Percentiles rank a stretch among this genome's conserved stretches.
phyloP scores from a whole-genome alignment of 2,113 vertebrate species.

The Aepyceros melampus region DNA sequence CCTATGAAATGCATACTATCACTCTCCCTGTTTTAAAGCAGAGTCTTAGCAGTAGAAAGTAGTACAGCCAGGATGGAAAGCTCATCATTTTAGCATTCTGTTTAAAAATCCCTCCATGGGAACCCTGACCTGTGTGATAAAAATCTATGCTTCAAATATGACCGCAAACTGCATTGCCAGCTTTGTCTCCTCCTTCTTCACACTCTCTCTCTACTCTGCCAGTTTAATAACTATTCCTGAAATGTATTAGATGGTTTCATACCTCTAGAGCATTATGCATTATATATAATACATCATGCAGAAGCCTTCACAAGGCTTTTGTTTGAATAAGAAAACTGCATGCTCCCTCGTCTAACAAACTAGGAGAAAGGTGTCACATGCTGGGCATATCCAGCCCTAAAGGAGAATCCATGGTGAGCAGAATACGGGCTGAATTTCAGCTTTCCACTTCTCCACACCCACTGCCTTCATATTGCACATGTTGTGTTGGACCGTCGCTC shows the following conservation, averaged over 20 bases:
- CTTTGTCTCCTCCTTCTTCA: neutral
- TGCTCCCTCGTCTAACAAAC: neutral
- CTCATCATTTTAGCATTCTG: neutral
- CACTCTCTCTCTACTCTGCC: neutral
- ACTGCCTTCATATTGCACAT: neutral
- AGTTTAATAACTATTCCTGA: neutral
- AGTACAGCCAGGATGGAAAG: neutral
- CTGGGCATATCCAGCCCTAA: neutral
- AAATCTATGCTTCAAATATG: neutral
- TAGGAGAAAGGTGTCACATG: neutral
- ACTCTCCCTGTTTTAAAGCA: neutral
- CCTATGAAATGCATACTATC: neutral
- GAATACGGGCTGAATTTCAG: neutral
- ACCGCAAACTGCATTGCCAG: neutral
- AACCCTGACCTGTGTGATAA: neutral
- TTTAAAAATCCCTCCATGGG: neutral
- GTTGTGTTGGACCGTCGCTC: neutral
- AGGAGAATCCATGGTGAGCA: neutral
- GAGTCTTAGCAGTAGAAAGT: neutral
- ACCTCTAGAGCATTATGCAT: neutral
- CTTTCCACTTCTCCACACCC: neutral
- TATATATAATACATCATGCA: neutral
- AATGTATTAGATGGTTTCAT: neutral
- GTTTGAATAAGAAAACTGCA: neutral
- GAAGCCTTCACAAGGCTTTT: neutral